phyloP scores from a whole-genome alignment of 2,888 invertebrate genomes.

The Lepetodrilus schrolli region DNA sequence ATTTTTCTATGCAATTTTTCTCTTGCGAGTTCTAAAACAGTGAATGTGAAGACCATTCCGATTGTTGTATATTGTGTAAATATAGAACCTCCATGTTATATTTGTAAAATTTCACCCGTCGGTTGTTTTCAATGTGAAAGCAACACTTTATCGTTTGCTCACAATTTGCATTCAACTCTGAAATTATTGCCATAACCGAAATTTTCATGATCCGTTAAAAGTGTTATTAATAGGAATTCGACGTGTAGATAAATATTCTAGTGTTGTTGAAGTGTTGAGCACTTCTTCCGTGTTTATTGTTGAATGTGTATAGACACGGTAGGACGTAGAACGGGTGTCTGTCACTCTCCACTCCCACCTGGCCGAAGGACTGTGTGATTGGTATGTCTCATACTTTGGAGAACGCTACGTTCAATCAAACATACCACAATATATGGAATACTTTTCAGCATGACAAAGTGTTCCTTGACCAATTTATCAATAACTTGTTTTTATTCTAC shows the following conservation, averaged over 20 bases:
- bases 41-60: background rate
- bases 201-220: slow-evolving; percentile 20
- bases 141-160: slow-evolving; percentile 3
- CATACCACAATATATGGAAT: background rate
- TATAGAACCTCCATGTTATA: slow-evolving; percentile 28
- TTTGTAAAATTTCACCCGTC: slow-evolving; percentile 30
- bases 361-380: background rate
- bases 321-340: background rate
- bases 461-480: slow-evolving; percentile 21
- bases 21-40: slow-evolving; percentile 22
- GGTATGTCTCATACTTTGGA: no score
- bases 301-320: slow-evolving; percentile 5
- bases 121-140: background rate
- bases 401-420: no score
- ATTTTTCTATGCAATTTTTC: slow-evolving; percentile 25
- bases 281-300: slow-evolving; percentile 21
- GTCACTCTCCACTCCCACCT: slow-evolving; percentile 14
- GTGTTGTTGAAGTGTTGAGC: slow-evolving; percentile 25
- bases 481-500: slow-evolving; percentile 27
- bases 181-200: background rate
- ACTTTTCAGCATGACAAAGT: slow-evolving; percentile 14
- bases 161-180: slow-evolving; percentile 1
- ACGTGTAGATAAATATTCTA: slow-evolving; percentile 24
- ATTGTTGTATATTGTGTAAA: slow-evolving; percentile 23
- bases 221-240: slow-evolving; percentile 1